phyloP scores from a whole-genome alignment of 1,140 invertebrate species.

The Drosophila simulans region DNA sequence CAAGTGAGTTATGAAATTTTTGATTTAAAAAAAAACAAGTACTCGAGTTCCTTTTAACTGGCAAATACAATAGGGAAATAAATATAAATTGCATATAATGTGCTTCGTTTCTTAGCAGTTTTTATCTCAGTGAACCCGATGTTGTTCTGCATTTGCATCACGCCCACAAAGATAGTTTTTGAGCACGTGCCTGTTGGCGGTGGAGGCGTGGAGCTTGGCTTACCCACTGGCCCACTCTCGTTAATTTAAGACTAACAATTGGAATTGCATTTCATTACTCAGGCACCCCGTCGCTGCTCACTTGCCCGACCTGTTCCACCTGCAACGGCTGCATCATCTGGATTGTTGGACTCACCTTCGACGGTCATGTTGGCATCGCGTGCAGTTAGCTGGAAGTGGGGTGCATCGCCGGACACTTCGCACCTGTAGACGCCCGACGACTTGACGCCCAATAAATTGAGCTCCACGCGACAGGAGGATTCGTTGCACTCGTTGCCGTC shows the following conservation, averaged over 20 bases:
- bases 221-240: slow-evolving; percentile 24
- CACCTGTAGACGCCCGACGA: slow-evolving; percentile 87
- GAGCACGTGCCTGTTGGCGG: slow-evolving; percentile 11
- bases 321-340: not conserved
- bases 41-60: no score
- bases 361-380: slow-evolving; percentile 87
- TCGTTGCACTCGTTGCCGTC: slow-evolving; percentile 87
- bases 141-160: slow-evolving; percentile 26
- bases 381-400: slow-evolving; percentile 86
- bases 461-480: slow-evolving; percentile 85
- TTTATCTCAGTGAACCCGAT: slow-evolving; percentile 2
- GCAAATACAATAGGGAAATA: no score
- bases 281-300: slow-evolving; percentile 86
- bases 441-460: slow-evolving; percentile 85
- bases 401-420: slow-evolving; percentile 88
- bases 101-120: not conserved
- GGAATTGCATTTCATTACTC: slow-evolving; percentile 69
- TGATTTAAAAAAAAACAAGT: no score
- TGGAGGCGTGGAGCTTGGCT: not conserved
- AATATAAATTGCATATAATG: no score
- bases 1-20: not conserved
- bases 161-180: slow-evolving; percentile 22
- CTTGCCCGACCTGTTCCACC: not conserved
- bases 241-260: slow-evolving; percentile 76
- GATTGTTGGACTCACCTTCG: slow-evolving; percentile 85